Base-by-base conservation (phyloP, 53 echinoderm and acorn worm species). In the Antedon mediterranea region DNA sequence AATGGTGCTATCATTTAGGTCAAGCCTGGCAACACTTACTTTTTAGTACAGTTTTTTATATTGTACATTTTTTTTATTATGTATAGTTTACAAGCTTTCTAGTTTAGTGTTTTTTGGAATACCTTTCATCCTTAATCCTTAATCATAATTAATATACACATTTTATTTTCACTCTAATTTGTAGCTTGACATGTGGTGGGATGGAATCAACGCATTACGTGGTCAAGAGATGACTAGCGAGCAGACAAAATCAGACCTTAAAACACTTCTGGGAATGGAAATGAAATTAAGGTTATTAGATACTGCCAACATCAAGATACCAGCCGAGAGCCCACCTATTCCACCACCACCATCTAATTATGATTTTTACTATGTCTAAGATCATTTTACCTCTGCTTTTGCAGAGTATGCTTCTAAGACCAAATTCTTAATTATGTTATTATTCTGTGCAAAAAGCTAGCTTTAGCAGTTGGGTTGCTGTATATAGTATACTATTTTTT, bases 101-200 rank as follows among this genome's bases (percentile, higher is more conserved):
- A 20, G 73, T 4, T 7, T 6, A n/a, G n/a, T 18, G 13, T 15
- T n/a, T 72, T 28, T 32, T 8, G 0, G 0, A 29, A 31, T 78
- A 30, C 11, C 57, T 43, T 9, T 27, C 32, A 29, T 71, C 14
- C 29, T 0, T 30, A 71, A 29, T 71, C 14, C 29, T 0, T 30
- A 71, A 31, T 44, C 70, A 5, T 79, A 57, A 30, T 70, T 13
- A 34, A 13, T 71, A 6, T 43, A n/a, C 27, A 74, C 28, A 34
- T 43, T 26, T 4, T 34, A 0, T 26, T 31, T 0, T 82, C 42
- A 28, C 8, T 71, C 0, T 20, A 32, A 43, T 0, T 30, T 26
- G 9, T 80, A 98, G 98, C 92, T 86, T 86, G 89, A 98, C 85
- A 92, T 98, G 89, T 98, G 98, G 98, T 89, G 86, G 11, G 98